phyloP scores from a whole-genome alignment of 2,888 invertebrate genomes.

The Trachelus troglodyta region DNA sequence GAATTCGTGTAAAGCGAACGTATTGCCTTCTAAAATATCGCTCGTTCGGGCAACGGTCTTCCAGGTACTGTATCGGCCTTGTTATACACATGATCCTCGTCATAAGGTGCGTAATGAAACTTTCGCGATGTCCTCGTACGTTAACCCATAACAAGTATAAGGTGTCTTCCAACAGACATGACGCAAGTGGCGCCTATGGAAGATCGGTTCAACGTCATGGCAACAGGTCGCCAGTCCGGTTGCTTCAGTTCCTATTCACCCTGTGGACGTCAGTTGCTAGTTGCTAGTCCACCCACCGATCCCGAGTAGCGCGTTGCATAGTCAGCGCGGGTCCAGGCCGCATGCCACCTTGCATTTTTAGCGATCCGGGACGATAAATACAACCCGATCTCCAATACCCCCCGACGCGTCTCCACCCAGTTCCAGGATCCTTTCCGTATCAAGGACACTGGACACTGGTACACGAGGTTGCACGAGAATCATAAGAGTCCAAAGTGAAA shows the following conservation, averaged over 20 bases:
- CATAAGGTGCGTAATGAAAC: background rate
- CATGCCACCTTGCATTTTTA: slow-evolving; percentile 58
- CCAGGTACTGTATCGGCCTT: background rate
- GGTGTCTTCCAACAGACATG: background rate
- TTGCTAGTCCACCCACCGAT: slow-evolving; percentile 55
- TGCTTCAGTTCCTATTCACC: slow-evolving; percentile 23
- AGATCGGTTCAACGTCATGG: background rate
- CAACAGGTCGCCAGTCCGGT: slow-evolving; percentile 32
- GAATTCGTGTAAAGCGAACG: background rate
- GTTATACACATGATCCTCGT: background rate
- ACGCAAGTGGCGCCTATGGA: slow-evolving; percentile 1
- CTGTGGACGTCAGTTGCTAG: slow-evolving; percentile 14
- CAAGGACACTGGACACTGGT: background rate
- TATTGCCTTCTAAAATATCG: background rate
- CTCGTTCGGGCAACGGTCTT: background rate
- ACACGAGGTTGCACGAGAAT: background rate
- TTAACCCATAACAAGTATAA: background rate
- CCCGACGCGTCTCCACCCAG: background rate
- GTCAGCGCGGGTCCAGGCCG: slow-evolving; percentile 47
- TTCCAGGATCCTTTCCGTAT: background rate
- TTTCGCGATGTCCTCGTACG: background rate
- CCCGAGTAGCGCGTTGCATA: slow-evolving; percentile 24
- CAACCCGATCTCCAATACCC: background rate
- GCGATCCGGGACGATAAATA: slow-evolving; percentile 31
- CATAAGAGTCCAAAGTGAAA: background rate